phyloP scores from a whole-genome alignment of 2,888 invertebrate species.

The Mythimna ferrago region DNA sequence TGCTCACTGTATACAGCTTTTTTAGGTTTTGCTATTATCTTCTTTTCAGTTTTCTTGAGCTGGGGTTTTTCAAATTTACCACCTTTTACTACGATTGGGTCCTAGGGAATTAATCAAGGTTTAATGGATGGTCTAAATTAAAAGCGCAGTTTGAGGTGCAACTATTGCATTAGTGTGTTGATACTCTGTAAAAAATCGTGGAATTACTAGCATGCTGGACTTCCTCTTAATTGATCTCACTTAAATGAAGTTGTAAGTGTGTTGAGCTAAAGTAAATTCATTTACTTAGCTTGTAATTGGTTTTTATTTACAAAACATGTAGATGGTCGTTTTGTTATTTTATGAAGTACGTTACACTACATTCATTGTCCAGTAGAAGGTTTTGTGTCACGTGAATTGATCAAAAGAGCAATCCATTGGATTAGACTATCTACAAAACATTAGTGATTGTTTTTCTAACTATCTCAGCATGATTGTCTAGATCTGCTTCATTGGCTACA shows the following conservation, averaged over 20 bases:
- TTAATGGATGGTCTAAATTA: conserved; percentile 73
- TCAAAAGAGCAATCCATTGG: conserved; percentile 66
- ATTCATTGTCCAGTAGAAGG: conserved; percentile 29
- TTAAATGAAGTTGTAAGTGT: neutral
- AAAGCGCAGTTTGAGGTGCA: conserved; percentile 75
- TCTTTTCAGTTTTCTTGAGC: conserved; percentile 87
- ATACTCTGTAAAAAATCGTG: conserved; percentile 67
- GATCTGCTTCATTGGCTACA: conserved; percentile 56
- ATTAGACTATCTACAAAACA: conserved; percentile 70
- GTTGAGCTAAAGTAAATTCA: conserved; percentile 32
- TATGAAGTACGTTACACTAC: conserved; percentile 28
- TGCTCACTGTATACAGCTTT: conserved; percentile 75
- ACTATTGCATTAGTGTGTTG: conserved; percentile 75
- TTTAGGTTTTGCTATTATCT: conserved; percentile 82
- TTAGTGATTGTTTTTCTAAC: conserved; percentile 76
- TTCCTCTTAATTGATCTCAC: conserved; percentile 37
- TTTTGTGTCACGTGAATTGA: conserved; percentile 36
- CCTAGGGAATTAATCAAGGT: conserved; percentile 84
- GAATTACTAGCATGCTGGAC: conserved; percentile 61
- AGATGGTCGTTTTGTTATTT: conserved; percentile 5
- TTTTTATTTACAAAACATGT: conserved; percentile 7
- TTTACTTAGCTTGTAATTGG: conserved; percentile 23
- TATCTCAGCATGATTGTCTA: conserved; percentile 77
- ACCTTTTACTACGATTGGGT: conserved; percentile 84
- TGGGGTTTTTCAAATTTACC: conserved; percentile 88